Evolutionary conservation across 2,888 invertebrate genomes (phyloP).

Genomic region (Tipula unca): DNA sequence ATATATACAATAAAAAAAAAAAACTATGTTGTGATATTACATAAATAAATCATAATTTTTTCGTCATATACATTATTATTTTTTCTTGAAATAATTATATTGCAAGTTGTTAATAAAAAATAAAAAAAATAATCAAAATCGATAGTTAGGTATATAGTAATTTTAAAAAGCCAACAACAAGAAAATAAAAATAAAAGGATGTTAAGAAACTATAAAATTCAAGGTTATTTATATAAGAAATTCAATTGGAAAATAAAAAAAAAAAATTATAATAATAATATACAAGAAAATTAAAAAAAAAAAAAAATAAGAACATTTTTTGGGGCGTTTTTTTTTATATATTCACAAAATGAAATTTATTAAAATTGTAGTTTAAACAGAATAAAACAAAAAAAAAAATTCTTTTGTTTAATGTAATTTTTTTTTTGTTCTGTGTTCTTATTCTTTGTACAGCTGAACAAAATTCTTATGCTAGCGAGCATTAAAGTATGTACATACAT

Average conservation of each 20-base stretch:
- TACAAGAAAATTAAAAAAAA: slow-evolving; percentile 3
- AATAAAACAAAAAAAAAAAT: not conserved
- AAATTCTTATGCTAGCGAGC: not conserved
- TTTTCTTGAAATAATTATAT: not conserved
- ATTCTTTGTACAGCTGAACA: not conserved
- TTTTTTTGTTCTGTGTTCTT: not conserved
- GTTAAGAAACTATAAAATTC: slow-evolving; percentile 8
- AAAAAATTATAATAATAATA: not conserved
- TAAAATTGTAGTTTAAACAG: slow-evolving; percentile 14
- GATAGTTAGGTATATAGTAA: not conserved
- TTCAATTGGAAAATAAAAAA: not conserved
- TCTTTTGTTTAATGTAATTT: slow-evolving; percentile 14
- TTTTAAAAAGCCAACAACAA: not conserved
- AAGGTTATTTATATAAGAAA: slow-evolving; percentile 8
- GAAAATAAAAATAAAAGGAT: not conserved
- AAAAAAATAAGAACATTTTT: slow-evolving; percentile 1
- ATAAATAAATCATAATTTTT: not conserved
- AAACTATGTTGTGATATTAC: not conserved
- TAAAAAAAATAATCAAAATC: slow-evolving; percentile 1
- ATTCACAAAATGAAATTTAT: slow-evolving; percentile 8
- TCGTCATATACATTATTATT: not conserved
- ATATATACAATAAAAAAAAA: not conserved
- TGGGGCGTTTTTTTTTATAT: not conserved
- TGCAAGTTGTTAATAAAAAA: not conserved
- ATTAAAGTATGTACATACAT: not conserved